These are phyloP conservation scores for Pontoporia blainvillei DNA, from an alignment of 2,113 vertebrate species.

Conservation along the genomic window DNA sequence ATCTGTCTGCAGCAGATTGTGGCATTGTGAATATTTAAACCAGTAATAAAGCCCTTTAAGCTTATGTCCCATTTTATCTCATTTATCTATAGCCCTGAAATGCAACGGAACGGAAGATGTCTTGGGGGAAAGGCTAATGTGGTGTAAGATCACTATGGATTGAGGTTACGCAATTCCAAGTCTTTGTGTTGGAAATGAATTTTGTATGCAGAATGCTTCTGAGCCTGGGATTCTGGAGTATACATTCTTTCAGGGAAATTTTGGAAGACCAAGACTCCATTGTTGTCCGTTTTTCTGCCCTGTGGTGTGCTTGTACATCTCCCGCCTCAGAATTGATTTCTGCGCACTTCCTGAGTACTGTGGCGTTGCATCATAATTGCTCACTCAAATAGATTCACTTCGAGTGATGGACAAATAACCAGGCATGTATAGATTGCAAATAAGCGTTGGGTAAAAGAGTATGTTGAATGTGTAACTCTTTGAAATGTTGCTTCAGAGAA, in stretches of 20 bases:
- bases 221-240: not conserved
- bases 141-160: not conserved
- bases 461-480: not conserved
- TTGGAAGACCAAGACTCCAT: not conserved
- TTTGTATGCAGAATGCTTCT: not conserved
- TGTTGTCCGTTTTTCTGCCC: not conserved
- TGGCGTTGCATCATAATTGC: not conserved
- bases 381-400: not conserved
- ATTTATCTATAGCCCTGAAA: constrained; percentile 56
- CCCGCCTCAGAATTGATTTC: not conserved
- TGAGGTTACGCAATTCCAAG: not conserved
- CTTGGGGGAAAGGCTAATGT: not conserved
- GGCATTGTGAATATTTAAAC: constrained; percentile 51
- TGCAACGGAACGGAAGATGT: constrained; percentile 13
- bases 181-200: not conserved
- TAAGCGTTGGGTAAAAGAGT: not conserved
- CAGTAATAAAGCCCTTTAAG: constrained; percentile 36
- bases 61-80: constrained; percentile 28
- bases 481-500: not conserved
- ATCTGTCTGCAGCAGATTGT: constrained; percentile 54
- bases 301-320: not conserved
- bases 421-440: not conserved
- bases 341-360: not conserved
- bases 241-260: not conserved
- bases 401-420: not conserved